A percentile compares a stretch with the other conserved stretches of the same genome.
phyloP scores from a whole-genome alignment of 2,797 vertebrate species.

The Benthosema pterotum region DNA sequence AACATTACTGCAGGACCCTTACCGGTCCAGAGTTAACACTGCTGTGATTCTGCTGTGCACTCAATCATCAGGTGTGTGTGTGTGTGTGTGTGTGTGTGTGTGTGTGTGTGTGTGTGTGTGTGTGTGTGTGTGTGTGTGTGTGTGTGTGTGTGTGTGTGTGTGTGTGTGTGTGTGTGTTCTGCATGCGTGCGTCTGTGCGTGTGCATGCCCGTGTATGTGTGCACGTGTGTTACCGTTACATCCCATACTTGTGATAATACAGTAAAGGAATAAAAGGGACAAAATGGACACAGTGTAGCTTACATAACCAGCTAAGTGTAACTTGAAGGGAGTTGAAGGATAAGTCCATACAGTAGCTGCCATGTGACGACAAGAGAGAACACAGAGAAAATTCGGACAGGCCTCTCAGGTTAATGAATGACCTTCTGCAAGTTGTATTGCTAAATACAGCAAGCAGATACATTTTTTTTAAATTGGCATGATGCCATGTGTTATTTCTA shows the following conservation, averaged over 20 bases:
- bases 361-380: conserved; percentile 24
- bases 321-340: conserved; percentile 40
- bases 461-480: neutral
- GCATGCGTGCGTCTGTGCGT: no score
- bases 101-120: conserved; percentile 13
- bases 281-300: neutral
- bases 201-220: neutral
- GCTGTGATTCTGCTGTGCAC: no score
- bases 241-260: neutral
- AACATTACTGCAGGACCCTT: no score
- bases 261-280: neutral
- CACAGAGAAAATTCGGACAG: neutral
- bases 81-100: conserved; percentile 2
- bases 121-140: no score
- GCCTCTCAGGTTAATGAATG: conserved; percentile 49
- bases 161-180: no score
- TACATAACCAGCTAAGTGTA: neutral
- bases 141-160: no score
- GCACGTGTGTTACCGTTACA: neutral
- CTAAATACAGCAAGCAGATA: neutral
- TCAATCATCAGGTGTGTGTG: no score
- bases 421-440: conserved; percentile 17
- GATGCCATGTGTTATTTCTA: neutral
- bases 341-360: conserved; percentile 22
- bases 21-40: no score